phyloP scores from a whole-genome alignment of 2,888 invertebrate species.

The Leucozona laternaria region DNA sequence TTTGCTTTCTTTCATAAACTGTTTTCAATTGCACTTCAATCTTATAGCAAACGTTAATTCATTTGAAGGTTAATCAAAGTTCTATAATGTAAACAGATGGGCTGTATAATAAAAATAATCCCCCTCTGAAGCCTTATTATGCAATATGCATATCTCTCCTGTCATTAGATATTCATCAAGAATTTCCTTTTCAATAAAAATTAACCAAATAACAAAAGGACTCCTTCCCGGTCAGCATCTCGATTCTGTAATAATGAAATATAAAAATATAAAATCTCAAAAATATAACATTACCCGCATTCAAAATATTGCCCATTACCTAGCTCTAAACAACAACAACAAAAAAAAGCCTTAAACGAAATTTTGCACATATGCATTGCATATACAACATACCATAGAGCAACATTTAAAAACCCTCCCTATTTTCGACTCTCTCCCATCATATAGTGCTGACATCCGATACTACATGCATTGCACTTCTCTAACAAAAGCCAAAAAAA shows the following conservation, averaged over 20 bases:
- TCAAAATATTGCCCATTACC: slow-evolving; percentile 28
- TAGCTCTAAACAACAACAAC: not conserved
- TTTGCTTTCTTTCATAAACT: not conserved
- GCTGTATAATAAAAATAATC: not conserved
- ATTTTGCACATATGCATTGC: slow-evolving; percentile 54
- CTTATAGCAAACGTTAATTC: not conserved
- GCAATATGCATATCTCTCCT: slow-evolving; percentile 21
- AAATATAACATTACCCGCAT: slow-evolving; percentile 65
- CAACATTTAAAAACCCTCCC: slow-evolving; percentile 16
- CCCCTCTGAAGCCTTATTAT: not conserved
- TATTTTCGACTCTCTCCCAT: not conserved
- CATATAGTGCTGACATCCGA: slow-evolving; percentile 55
- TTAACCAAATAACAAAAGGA: slow-evolving; percentile 37
- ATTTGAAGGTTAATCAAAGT: not conserved
- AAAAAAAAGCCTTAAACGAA: slow-evolving; percentile 17
- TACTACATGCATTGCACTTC: slow-evolving; percentile 48
- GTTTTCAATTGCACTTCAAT: not conserved
- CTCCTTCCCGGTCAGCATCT: slow-evolving; percentile 46
- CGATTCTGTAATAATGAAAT: slow-evolving; percentile 46
- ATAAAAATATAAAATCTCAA: slow-evolving; percentile 46
- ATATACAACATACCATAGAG: not conserved
- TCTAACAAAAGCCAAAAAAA: slow-evolving; percentile 57
- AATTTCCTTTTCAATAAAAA: slow-evolving; percentile 10
- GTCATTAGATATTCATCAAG: slow-evolving; percentile 21
- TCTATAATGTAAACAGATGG: slow-evolving; percentile 53